phyloP scores from a whole-genome alignment of 2,113 vertebrate species.

The Micronycteris hirsuta region DNA sequence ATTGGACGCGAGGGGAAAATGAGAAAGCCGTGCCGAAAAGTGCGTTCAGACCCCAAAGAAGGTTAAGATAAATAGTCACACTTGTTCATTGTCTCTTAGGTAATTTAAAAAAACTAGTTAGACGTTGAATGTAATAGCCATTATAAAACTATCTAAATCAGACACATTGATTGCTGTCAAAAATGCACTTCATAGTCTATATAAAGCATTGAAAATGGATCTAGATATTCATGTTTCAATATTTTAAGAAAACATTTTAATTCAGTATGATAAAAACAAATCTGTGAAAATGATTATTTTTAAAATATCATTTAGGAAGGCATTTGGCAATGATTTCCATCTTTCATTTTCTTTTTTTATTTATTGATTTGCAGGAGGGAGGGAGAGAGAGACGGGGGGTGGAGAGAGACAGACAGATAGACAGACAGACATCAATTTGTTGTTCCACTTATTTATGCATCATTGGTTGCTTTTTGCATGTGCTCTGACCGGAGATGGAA shows the following conservation, averaged over 20 bases:
- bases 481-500: too few species aligned
- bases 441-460: too few species aligned
- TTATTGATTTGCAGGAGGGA: too few species aligned
- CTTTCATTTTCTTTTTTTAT: slow-evolving; percentile 41
- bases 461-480: too few species aligned
- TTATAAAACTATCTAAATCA: slow-evolving; percentile 1
- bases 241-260: slow-evolving; percentile 52
- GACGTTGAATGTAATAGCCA: slow-evolving; percentile 10
- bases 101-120: neutral
- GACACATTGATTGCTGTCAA: slow-evolving; percentile 33
- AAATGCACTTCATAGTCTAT: slow-evolving; percentile 13
- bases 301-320: slow-evolving; percentile 30
- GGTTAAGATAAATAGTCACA: slow-evolving; percentile 46
- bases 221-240: slow-evolving; percentile 32
- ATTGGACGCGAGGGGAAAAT: slow-evolving; percentile 52
- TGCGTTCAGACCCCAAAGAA: slow-evolving; percentile 59
- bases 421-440: too few species aligned
- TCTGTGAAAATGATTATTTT: slow-evolving; percentile 31
- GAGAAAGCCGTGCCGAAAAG: slow-evolving; percentile 46
- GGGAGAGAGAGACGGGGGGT: too few species aligned
- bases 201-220: neutral
- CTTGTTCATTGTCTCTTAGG: slow-evolving; percentile 38
- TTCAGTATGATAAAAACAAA: slow-evolving; percentile 19
- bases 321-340: slow-evolving; percentile 15
- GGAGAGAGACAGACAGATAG: too few species aligned